Evolutionary conservation across 2,797 vertebrate genomes (phyloP).

Genomic region (Phrynocephalus forsythii): DNA sequence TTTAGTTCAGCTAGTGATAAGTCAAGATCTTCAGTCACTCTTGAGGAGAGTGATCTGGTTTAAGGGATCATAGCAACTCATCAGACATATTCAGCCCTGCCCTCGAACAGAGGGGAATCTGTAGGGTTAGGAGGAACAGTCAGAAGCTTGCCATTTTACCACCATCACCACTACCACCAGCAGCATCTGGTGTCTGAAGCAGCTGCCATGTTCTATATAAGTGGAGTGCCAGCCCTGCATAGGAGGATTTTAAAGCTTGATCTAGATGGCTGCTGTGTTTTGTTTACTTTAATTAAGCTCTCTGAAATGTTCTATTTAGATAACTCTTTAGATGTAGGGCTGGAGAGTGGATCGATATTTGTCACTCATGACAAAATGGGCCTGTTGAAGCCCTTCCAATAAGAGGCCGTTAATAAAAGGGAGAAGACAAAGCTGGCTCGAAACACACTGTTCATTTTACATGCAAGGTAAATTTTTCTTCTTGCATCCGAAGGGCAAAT

Average conservation of each 20-base stretch:
- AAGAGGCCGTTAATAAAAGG: background rate
- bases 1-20: no score
- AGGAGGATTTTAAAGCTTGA: background rate
- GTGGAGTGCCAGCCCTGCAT: background rate
- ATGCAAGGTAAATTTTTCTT: background rate
- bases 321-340: background rate
- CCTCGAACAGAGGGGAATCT: no score
- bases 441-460: constrained; percentile 7
- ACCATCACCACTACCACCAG: no score
- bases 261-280: background rate
- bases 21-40: no score
- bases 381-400: constrained; percentile 20
- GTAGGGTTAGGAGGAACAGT: no score
- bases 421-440: background rate
- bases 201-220: background rate
- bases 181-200: no score
- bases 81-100: no score
- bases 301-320: background rate
- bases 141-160: no score
- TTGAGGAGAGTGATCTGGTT: no score
- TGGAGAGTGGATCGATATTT: background rate
- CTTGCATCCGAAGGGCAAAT: background rate
- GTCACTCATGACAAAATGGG: background rate
- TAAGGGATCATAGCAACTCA: no score
- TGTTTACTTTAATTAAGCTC: constrained; percentile 4